A percentile compares a stretch with the other conserved stretches of the same genome.
These are phyloP conservation scores for Sarcophaga bullata DNA, from an alignment of 1,140 invertebrate genomes.

Conservation along the genomic window DNA sequence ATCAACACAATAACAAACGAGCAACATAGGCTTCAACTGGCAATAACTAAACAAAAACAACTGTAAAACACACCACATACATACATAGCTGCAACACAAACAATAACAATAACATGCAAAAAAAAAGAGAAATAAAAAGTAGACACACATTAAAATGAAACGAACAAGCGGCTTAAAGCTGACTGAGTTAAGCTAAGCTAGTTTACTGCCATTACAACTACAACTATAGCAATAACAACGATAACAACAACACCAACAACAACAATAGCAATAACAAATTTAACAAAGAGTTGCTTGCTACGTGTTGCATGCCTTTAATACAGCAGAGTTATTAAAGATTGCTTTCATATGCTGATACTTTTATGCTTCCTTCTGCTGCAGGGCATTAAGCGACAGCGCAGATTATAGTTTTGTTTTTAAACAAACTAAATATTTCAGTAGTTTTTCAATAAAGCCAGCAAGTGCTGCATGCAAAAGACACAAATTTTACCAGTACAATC, in stretches of 20 bases:
- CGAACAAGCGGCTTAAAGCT: background rate
- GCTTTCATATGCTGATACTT: background rate
- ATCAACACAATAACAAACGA: constrained; percentile 9
- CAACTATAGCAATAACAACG: background rate
- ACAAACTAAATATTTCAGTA: no score
- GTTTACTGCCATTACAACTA: background rate
- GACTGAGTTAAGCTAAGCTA: constrained; percentile 8
- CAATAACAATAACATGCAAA: background rate
- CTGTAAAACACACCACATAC: background rate
- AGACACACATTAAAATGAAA: background rate
- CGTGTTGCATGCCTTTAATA: background rate
- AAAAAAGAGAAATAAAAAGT: background rate
- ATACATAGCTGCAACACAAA: background rate
- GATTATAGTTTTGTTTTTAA: no score
- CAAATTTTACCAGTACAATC: no score
- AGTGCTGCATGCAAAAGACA: no score
- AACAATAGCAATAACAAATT: background rate
- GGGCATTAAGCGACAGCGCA: no score
- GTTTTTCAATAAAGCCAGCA: no score
- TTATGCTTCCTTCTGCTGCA: no score
- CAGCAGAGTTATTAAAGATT: background rate
- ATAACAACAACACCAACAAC: background rate
- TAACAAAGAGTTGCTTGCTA: background rate
- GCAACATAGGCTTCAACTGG: background rate
- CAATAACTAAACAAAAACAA: background rate